Conservation (phyloP, 2,888 invertebrate species). For the Campoplex nolae region DNA sequence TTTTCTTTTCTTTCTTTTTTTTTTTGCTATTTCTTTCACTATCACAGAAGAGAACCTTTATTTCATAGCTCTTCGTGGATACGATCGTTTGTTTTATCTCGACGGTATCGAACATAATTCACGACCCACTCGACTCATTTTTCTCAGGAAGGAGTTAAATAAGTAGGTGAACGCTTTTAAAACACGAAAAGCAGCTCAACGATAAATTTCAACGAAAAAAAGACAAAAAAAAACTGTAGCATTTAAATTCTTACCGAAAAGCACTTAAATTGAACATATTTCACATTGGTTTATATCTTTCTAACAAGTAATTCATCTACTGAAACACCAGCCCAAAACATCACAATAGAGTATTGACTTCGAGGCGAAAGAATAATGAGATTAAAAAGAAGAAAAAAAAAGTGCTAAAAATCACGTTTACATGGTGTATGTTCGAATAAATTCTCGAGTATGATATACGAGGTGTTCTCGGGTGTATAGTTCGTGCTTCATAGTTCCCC, state of each 20-base stretch:
- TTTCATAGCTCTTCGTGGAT: slow-evolving; percentile 29
- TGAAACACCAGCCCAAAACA: neutral
- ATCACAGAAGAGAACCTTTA: slow-evolving; percentile 37
- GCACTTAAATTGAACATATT: neutral
- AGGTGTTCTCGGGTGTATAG: slow-evolving; percentile 18
- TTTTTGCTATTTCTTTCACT: slow-evolving; percentile 29
- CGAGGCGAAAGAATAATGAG: neutral
- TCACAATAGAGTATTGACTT: neutral
- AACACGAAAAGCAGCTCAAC: neutral
- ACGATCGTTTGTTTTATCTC: slow-evolving; percentile 36
- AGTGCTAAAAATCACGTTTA: slow-evolving; percentile 8
- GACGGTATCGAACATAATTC: slow-evolving; percentile 40
- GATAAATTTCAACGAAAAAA: neutral
- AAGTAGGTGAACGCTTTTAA: neutral
- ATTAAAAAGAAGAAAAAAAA: neutral
- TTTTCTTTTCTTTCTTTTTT: neutral
- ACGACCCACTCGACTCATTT: neutral
- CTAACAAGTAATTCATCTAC: neutral
- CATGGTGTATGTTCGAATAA: slow-evolving; percentile 17
- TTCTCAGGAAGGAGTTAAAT: neutral
- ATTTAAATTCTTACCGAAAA: neutral
- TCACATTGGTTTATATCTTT: neutral
- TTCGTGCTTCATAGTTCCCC: slow-evolving; percentile 48
- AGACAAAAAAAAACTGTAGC: neutral
- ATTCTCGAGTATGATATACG: neutral